Percentiles rank a stretch among this genome's conserved stretches.
These are phyloP conservation scores for Ornithorhynchus anatinus DNA, from an alignment of 2,113 vertebrate species.

Conservation along the genomic window DNA sequence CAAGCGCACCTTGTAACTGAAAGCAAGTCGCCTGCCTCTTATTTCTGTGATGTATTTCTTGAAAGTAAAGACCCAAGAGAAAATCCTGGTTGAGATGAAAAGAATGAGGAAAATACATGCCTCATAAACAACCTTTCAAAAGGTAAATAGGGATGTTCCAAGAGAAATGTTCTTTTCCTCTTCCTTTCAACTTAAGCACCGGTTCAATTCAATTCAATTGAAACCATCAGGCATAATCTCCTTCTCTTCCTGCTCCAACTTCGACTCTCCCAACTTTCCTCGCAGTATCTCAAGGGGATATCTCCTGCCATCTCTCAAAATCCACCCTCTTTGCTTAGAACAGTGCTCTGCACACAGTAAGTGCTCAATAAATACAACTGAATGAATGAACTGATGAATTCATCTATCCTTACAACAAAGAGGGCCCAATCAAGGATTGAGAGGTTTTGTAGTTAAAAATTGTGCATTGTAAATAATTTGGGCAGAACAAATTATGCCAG, in stretches of 20 bases:
- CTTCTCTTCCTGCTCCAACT: not conserved
- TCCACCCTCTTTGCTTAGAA: too few species aligned
- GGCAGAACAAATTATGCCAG: not conserved
- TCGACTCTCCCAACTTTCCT: too few species aligned
- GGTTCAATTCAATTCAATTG: not conserved
- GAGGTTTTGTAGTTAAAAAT: not conserved
- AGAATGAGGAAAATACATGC: conserved; percentile 1
- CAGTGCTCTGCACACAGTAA: too few species aligned
- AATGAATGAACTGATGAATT: too few species aligned
- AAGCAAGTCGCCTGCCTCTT: not conserved
- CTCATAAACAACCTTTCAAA: not conserved
- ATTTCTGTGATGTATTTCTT: not conserved
- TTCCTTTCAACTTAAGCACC: not conserved
- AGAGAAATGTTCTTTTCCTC: conserved; percentile 13
- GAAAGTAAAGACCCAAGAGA: not conserved
- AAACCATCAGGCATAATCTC: not conserved
- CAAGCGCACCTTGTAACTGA: not conserved
- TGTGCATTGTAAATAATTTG: conserved; percentile 2
- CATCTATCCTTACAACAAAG: not conserved
- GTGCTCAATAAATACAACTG: too few species aligned
- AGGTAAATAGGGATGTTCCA: not conserved
- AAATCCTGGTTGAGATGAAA: not conserved
- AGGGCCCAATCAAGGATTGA: conserved; percentile 17
- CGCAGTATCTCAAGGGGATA: too few species aligned
- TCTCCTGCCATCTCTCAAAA: too few species aligned